A percentile compares a stretch with the other conserved stretches of the same genome.
Evolutionary conservation across 2,113 vertebrate species (phyloP).

Genomic region (Eublepharis macularius): DNA sequence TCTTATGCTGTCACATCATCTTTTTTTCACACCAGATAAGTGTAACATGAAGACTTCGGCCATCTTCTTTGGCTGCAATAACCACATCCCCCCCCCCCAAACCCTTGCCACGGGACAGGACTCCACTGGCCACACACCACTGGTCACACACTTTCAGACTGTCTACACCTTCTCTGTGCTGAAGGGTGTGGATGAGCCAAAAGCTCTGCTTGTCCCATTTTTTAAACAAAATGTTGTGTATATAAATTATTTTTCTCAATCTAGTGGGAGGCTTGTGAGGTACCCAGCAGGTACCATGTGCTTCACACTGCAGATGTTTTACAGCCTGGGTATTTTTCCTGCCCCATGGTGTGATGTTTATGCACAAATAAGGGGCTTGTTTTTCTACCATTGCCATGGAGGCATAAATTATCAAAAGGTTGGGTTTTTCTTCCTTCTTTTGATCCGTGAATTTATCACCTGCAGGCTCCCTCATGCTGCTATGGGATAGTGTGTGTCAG

Average conservation of each 20-base stretch:
- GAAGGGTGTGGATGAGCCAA: background rate
- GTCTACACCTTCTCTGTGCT: background rate
- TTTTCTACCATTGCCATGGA: background rate
- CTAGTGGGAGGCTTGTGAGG: background rate
- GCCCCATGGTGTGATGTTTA: background rate
- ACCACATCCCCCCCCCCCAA: background rate
- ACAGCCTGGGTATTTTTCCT: background rate
- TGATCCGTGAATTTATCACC: background rate
- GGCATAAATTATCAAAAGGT: background rate
- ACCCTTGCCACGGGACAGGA: background rate
- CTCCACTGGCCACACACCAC: background rate
- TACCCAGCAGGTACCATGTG: background rate
- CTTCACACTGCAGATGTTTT: background rate
- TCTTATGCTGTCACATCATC: background rate
- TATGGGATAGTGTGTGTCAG: fast-evolving
- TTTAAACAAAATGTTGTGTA: background rate
- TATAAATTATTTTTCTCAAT: background rate
- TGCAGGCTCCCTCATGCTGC: background rate
- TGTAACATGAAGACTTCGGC: background rate
- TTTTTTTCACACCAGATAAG: background rate
- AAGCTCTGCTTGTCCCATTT: background rate
- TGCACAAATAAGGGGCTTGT: background rate
- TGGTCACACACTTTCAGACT: background rate
- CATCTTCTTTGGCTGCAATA: background rate
- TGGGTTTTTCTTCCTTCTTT: background rate